These are phyloP conservation scores for Volucella inflata DNA, from an alignment of 2,888 invertebrate genomes.

Conservation along the genomic window DNA sequence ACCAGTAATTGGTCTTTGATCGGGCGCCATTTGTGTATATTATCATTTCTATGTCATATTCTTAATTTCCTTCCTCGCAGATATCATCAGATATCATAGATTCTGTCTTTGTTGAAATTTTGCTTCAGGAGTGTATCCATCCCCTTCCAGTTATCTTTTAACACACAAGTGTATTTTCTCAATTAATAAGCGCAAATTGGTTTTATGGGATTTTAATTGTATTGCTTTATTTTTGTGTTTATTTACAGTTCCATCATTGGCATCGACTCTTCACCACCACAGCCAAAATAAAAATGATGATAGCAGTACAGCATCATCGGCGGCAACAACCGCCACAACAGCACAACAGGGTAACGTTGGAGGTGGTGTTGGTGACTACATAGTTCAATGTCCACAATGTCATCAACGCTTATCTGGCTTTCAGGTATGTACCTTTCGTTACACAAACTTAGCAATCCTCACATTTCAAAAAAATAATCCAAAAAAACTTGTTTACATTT, in stretches of 20 bases:
- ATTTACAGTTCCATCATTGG: constrained; percentile 82
- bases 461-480: too few species aligned
- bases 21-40: too few species aligned
- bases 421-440: constrained; percentile 78
- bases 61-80: too few species aligned
- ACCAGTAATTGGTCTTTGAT: too few species aligned
- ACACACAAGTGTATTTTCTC: neutral
- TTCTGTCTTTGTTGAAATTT: neutral
- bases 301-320: constrained; percentile 78
- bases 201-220: constrained; percentile 49
- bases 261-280: constrained; percentile 83
- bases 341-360: constrained; percentile 76
- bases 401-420: constrained; percentile 83
- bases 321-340: constrained; percentile 76
- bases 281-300: constrained; percentile 79
- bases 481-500: neutral
- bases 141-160: neutral
- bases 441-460: neutral
- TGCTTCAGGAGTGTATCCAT: neutral
- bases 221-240: constrained; percentile 33
- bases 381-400: constrained; percentile 84
- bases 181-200: constrained; percentile 43
- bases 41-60: too few species aligned
- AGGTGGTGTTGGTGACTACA: constrained; percentile 81
- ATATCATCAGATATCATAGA: too few species aligned